phyloP scores from a whole-genome alignment of 2,888 invertebrate species.

The Philonicus albiceps region DNA sequence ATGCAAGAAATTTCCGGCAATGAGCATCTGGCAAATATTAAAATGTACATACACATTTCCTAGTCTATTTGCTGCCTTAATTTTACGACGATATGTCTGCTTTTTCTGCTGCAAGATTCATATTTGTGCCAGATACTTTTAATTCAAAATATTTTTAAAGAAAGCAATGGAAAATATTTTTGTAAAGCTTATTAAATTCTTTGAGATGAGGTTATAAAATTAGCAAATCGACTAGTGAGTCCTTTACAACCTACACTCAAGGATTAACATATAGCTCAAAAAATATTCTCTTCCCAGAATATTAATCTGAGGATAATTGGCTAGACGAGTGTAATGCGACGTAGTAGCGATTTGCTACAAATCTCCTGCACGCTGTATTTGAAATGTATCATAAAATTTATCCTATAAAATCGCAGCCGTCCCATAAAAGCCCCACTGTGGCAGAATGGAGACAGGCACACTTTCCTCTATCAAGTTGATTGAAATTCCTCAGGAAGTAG shows the following conservation, averaged over 20 bases:
- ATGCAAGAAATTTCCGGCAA: background rate
- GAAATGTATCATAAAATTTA: background rate
- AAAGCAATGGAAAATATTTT: background rate
- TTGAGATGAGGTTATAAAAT: too few relatives aligned
- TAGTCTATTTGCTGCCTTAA: background rate
- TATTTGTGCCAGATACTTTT: background rate
- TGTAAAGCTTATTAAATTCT: too few relatives aligned
- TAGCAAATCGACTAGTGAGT: background rate
- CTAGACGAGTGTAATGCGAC: background rate
- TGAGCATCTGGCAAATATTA: background rate
- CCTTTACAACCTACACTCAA: background rate
- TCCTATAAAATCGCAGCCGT: background rate
- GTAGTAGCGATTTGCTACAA: background rate
- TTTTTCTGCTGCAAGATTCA: background rate
- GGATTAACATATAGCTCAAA: background rate
- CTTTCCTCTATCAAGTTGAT: background rate
- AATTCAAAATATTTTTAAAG: background rate
- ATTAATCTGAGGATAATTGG: background rate
- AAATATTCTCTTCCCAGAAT: background rate
- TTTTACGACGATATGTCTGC: background rate
- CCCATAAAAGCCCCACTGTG: background rate
- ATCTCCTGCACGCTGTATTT: background rate
- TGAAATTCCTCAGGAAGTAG: background rate
- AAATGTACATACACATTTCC: background rate
- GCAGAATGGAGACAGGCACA: background rate